Conservation (phyloP, 2,888 invertebrate genomes). For the Cephus rjabovi region DNA sequence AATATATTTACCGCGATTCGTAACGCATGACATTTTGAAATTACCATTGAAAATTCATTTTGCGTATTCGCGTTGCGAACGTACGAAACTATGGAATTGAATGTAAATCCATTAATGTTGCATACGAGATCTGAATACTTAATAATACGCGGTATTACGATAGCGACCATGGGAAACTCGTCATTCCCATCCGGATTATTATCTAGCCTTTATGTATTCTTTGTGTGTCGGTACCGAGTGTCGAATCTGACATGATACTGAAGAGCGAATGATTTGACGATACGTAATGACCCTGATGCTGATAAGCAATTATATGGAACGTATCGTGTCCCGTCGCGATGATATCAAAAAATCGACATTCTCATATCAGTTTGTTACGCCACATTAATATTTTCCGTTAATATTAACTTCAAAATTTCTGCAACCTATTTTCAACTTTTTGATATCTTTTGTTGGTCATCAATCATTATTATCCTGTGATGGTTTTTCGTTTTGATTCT, state of each 20-base stretch:
- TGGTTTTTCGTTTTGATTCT: too few relatives aligned
- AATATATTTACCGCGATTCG: background rate
- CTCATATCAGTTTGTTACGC: too few relatives aligned
- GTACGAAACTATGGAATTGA: conserved; percentile 10
- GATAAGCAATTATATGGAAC: background rate
- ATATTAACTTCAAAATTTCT: too few relatives aligned
- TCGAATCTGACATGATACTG: background rate
- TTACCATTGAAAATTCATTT: background rate
- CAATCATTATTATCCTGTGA: too few relatives aligned
- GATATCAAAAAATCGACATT: too few relatives aligned
- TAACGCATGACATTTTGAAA: background rate
- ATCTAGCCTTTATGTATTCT: background rate
- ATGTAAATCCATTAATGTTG: conserved; percentile 4
- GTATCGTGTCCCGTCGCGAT: background rate
- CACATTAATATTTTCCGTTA: too few relatives aligned
- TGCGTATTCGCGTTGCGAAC: background rate
- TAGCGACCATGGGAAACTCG: conserved; percentile 1
- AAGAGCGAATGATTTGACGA: background rate
- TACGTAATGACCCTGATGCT: background rate
- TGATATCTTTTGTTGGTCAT: too few relatives aligned
- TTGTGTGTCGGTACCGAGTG: background rate
- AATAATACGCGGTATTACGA: conserved; percentile 10
- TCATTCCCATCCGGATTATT: background rate
- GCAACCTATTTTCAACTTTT: too few relatives aligned
- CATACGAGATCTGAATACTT: conserved; percentile 15